Conservation (phyloP, 2,113 vertebrate species). For the Pelvicachromis taeniatus region DNA sequence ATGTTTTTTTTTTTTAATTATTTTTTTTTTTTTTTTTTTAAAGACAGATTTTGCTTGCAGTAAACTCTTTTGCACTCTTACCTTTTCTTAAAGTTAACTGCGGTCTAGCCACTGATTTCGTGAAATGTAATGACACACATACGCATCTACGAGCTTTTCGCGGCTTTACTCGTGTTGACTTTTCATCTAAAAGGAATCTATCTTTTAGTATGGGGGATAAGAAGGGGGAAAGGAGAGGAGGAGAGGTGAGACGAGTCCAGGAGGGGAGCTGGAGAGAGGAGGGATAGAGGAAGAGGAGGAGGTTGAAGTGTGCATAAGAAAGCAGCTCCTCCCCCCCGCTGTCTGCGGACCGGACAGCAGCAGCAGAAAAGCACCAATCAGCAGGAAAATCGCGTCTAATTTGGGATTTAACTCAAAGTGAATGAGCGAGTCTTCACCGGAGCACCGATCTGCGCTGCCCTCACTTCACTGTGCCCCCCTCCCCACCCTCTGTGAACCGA, state of each 20-base stretch:
- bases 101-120: background rate
- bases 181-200: constrained; percentile 61
- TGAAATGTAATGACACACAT: background rate
- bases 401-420: background rate
- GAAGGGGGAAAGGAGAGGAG: background rate
- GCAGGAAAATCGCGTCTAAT: background rate
- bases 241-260: background rate
- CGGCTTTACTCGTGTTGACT: constrained; percentile 38
- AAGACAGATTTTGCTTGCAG: background rate
- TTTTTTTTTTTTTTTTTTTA: too few species aligned
- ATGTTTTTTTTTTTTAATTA: too few species aligned
- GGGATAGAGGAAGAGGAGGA: background rate
- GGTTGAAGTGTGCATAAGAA: constrained; percentile 8
- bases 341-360: constrained; percentile 12
- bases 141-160: background rate
- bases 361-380: background rate
- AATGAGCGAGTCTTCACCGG: background rate
- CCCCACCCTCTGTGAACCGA: background rate
- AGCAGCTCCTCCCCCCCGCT: constrained; percentile 44
- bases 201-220: background rate
- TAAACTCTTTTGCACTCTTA: background rate
- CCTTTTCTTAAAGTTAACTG: background rate
- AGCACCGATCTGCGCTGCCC: background rate
- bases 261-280: background rate
- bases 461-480: background rate